phyloP scores from a whole-genome alignment of 2,888 invertebrate species.

The Muschampia plurimacula region DNA sequence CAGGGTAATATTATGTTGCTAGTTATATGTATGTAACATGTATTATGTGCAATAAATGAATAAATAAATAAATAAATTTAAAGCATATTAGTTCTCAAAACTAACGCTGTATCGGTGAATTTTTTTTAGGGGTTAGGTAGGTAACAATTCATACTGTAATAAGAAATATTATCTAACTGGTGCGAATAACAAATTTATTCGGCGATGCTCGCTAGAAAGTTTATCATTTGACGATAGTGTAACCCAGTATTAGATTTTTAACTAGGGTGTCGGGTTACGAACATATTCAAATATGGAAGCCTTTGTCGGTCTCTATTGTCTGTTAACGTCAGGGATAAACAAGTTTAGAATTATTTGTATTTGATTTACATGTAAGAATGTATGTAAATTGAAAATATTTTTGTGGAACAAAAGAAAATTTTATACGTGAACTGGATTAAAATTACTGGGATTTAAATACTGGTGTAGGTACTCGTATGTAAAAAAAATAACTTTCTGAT shows the following conservation, averaged over 20 bases:
- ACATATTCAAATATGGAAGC: slow-evolving; percentile 25
- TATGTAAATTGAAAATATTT: background rate
- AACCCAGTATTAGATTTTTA: background rate
- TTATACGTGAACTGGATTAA: background rate
- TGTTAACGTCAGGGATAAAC: slow-evolving; percentile 6
- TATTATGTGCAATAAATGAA: too few species aligned
- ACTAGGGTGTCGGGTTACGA: slow-evolving; percentile 12
- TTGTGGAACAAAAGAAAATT: background rate
- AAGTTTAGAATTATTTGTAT: background rate
- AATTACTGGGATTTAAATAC: too few species aligned
- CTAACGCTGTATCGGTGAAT: too few species aligned
- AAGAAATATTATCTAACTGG: too few species aligned
- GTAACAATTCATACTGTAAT: too few species aligned
- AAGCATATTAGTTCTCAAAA: too few species aligned
- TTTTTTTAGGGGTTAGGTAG: too few species aligned
- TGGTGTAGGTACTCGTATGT: too few species aligned
- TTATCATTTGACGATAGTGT: background rate
- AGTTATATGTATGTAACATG: too few species aligned
- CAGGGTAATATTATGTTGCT: too few species aligned
- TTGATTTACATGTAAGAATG: background rate
- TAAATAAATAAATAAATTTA: too few species aligned
- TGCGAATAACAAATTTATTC: background rate
- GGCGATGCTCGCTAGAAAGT: background rate
- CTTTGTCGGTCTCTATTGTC: slow-evolving; percentile 2
- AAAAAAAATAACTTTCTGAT: too few species aligned